Conservation (phyloP, 2,113 vertebrate species). For the Hippocampus mohnikei region DNA sequence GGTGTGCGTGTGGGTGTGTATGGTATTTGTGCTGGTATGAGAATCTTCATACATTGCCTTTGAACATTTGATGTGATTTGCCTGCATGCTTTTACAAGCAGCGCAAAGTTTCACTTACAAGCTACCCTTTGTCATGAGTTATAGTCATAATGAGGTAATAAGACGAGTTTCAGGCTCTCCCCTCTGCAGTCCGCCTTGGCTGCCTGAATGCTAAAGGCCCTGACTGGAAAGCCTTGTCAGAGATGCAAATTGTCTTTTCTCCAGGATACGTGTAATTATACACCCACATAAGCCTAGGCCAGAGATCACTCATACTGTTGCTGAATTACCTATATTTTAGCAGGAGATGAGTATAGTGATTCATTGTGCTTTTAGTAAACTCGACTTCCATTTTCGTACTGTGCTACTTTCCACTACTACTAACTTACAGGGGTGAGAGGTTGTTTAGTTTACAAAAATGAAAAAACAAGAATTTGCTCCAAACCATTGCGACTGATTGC, state of each 20-base stretch:
- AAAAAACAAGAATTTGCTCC: too few species aligned
- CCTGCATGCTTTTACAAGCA: constrained; percentile 2
- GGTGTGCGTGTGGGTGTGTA: constrained; percentile 10
- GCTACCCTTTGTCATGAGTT: neutral
- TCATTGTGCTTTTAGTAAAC: constrained; percentile 28
- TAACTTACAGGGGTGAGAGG: too few species aligned
- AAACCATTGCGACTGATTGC: too few species aligned
- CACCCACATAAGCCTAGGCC: constrained; percentile 14
- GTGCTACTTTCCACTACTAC: neutral
- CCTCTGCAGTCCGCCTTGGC: constrained; percentile 6
- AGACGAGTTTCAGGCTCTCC: constrained; percentile 2
- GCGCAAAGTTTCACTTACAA: neutral
- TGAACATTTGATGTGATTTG: constrained; percentile 6
- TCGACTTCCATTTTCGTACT: constrained; percentile 45
- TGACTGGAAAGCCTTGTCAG: constrained; percentile 29
- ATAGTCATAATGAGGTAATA: constrained; percentile 7
- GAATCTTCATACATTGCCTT: constrained; percentile 9
- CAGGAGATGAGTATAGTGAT: constrained; percentile 16
- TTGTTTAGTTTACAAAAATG: too few species aligned
- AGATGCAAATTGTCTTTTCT: constrained; percentile 46
- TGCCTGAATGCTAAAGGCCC: constrained; percentile 2
- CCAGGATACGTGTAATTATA: neutral
- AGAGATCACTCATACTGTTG: constrained; percentile 22
- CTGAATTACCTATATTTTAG: constrained; percentile 24
- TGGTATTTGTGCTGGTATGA: constrained; percentile 4